phyloP scores from a whole-genome alignment of 2,888 invertebrate genomes.

The Idaea straminata region DNA sequence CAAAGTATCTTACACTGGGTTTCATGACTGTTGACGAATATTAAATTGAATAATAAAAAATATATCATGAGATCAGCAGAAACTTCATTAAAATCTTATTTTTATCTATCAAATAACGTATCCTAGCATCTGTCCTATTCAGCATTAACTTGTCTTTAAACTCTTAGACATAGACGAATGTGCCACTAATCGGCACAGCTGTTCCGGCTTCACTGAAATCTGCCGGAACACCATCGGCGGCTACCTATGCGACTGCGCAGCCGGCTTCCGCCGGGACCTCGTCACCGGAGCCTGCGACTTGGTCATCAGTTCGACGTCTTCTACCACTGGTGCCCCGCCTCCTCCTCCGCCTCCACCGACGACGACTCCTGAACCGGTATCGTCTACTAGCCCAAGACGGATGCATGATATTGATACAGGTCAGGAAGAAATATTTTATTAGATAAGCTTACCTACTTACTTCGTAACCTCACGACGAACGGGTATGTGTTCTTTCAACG shows the following conservation, averaged over 20 bases:
- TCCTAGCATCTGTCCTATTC: background rate
- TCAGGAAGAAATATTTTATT: background rate
- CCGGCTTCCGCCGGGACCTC: constrained; percentile 87
- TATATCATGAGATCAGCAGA: too few species aligned
- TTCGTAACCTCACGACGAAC: too few species aligned
- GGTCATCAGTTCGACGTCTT: constrained; percentile 42
- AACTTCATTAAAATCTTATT: too few species aligned
- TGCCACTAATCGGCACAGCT: constrained; percentile 78
- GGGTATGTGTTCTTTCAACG: too few species aligned
- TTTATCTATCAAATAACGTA: background rate
- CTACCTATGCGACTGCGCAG: constrained; percentile 89
- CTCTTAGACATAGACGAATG: constrained; percentile 89
- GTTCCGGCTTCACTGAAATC: constrained; percentile 77
- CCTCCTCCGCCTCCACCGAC: constrained; percentile 29
- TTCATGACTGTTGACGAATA: too few species aligned
- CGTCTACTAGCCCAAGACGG: constrained; percentile 10
- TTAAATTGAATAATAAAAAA: too few species aligned
- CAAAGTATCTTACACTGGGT: too few species aligned
- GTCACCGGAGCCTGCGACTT: constrained; percentile 52
- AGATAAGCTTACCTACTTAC: too few species aligned
- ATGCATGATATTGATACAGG: background rate
- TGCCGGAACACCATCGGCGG: constrained; percentile 94
- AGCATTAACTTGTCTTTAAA: background rate
- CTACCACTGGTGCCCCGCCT: constrained; percentile 36
- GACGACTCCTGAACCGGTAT: constrained; percentile 35